These are phyloP conservation scores for Struthidea cinerea DNA, from an alignment of 2,113 vertebrate species.

Conservation along the genomic window DNA sequence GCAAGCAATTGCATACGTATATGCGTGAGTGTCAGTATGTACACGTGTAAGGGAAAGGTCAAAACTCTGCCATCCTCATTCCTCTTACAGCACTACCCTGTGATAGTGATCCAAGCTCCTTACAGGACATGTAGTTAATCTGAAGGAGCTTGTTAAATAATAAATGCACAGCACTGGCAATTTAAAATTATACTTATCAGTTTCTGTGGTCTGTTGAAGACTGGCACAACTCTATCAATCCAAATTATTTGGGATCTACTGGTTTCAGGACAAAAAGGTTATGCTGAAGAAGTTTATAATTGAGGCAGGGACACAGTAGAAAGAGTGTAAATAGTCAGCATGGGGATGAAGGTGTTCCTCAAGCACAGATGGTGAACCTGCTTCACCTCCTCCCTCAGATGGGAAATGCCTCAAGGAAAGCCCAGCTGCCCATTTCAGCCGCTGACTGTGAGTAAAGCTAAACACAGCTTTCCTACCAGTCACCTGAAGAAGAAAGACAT, in stretches of 20 bases:
- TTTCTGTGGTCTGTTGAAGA: neutral
- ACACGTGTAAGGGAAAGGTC: neutral
- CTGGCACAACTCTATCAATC: neutral
- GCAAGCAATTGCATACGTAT: rapidly evolving
- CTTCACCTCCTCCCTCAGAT: neutral
- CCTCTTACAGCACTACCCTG: neutral
- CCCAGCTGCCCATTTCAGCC: neutral
- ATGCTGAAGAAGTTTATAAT: neutral
- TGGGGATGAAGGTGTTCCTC: neutral
- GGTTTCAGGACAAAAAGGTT: neutral
- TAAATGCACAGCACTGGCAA: neutral
- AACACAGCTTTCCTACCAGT: neutral
- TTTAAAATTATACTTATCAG: neutral
- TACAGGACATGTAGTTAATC: neutral
- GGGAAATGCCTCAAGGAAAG: neutral
- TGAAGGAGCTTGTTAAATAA: neutral
- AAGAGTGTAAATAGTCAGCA: neutral
- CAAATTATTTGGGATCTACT: neutral
- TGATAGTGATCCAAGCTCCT: neutral
- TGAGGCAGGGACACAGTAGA: neutral
- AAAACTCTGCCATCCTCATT: neutral
- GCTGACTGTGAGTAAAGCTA: neutral
- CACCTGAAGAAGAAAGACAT: neutral
- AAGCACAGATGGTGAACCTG: neutral
- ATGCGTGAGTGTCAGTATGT: neutral